A percentile compares a stretch with the other conserved stretches of the same genome.
Evolutionary conservation across 2,888 invertebrate species (phyloP).

Genomic region (Thereva nobilitata): DNA sequence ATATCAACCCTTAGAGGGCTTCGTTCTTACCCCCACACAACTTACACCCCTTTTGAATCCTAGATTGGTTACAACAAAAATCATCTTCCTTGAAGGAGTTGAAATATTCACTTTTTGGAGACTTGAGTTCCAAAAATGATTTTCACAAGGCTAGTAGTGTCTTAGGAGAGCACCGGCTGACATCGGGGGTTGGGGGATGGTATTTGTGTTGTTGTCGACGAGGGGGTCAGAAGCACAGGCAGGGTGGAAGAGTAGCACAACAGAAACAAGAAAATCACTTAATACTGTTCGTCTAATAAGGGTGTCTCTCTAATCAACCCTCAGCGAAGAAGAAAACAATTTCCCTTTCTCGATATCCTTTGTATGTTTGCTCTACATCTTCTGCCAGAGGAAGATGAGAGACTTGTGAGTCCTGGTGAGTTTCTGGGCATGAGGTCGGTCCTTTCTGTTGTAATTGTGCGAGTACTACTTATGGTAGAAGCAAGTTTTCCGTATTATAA

Average conservation of each 20-base stretch:
- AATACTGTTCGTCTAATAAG: constrained; percentile 36
- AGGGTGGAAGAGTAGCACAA: neutral
- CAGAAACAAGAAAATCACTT: constrained; percentile 38
- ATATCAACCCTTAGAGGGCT: constrained; percentile 11
- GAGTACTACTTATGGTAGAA: constrained; percentile 1
- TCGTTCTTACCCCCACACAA: neutral
- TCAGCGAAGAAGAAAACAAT: constrained; percentile 22
- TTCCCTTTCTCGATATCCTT: constrained; percentile 22
- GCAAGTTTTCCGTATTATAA: constrained; percentile 4
- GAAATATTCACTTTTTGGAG: neutral
- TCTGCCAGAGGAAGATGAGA: neutral
- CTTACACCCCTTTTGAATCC: neutral
- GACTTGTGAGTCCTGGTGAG: neutral
- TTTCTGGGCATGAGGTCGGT: neutral
- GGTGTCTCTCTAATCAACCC: constrained; percentile 37
- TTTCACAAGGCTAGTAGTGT: neutral
- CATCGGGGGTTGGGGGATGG: neutral
- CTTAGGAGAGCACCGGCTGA: neutral
- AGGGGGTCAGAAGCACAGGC: neutral
- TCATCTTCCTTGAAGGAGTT: constrained; percentile 6
- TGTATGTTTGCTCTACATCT: constrained; percentile 12
- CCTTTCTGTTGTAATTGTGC: constrained; percentile 5
- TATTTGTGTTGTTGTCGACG: neutral
- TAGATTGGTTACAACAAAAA: constrained; percentile 15
- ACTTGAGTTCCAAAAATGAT: neutral